These are phyloP conservation scores for Celastrina argiolus DNA, from an alignment of 2,888 invertebrate genomes.

Conservation along the genomic window DNA sequence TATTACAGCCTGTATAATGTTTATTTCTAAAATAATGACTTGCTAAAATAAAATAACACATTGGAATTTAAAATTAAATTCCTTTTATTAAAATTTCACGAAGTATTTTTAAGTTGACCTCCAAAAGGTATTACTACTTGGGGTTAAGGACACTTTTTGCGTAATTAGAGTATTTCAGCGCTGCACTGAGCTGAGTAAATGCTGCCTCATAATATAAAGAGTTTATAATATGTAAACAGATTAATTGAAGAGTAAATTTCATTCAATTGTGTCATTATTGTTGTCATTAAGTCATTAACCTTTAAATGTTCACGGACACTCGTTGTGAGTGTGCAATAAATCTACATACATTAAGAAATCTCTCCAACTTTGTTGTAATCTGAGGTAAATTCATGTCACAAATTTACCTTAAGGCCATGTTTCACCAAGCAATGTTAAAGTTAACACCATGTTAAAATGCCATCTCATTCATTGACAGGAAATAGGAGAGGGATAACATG, in stretches of 20 bases:
- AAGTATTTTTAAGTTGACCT: background rate
- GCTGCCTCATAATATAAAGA: background rate
- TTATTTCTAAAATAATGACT: no score
- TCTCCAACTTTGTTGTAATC: no score
- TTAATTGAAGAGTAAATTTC: background rate
- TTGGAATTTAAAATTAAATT: no score
- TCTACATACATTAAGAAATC: background rate
- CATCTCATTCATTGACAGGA: no score
- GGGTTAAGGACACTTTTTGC: constrained; percentile 3
- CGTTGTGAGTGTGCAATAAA: background rate
- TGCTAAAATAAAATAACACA: no score
- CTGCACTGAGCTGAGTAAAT: background rate
- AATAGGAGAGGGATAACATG: no score
- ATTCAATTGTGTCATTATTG: background rate
- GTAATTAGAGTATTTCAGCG: background rate
- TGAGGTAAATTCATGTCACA: no score
- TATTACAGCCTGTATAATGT: no score
- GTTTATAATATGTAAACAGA: background rate
- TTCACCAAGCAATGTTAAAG: no score
- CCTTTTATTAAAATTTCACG: no score
- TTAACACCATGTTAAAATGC: no score
- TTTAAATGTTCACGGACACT: background rate
- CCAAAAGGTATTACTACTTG: background rate
- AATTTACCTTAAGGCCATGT: no score
- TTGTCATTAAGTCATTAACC: background rate